Evolutionary conservation across 2,888 invertebrate species (phyloP), one percentile per base, ranked within the genome.

Genomic region (Zeuzera pyrina): DNA sequence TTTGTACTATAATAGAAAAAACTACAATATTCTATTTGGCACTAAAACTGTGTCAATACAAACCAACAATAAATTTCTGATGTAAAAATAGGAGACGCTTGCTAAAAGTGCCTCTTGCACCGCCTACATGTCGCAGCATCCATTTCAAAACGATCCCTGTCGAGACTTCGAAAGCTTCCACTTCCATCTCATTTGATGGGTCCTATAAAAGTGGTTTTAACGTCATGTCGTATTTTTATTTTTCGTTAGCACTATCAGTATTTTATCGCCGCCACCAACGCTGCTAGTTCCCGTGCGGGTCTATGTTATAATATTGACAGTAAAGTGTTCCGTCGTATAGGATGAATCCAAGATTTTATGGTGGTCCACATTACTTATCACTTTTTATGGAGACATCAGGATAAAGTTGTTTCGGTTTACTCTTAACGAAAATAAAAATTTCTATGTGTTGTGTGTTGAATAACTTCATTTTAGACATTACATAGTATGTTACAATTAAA

Each of bases 211-310:
- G 29, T 43, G 34, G 45, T 28, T n/a, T 19, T 19, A 10, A 14
- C n/a, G 10, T 12, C 12, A 27, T 35, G 26, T 25, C 29, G 22
- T 38, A 34, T 39, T 55, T 62, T 57, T 57, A 57, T 59, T 56
- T 59, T 53, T 49, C 45, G 48, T 50, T 53, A 50, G 40, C 48
- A 50, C 49, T 58, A 56, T 61, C 55, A 44, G 37, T 43, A 38
- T 41, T 52, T 57, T 62, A 63, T 62, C 58, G 54, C 40, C n/a
- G 45, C 60, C 63, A 62, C 65, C 64, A 57, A 63, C 65, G 60
- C 56, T 46, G 54, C 39, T 47, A 39, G 43, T 50, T 48, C 49
- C 52, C 35, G 38, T 38, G 43, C 32, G 42, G 40, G 42, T 38
- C 52, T 28, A 42, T 36, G 49, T 54, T 63, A 55, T 59, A 54